Base-by-base conservation (phyloP, 2,797 vertebrate species). In the Delichon dasypus region DNA sequence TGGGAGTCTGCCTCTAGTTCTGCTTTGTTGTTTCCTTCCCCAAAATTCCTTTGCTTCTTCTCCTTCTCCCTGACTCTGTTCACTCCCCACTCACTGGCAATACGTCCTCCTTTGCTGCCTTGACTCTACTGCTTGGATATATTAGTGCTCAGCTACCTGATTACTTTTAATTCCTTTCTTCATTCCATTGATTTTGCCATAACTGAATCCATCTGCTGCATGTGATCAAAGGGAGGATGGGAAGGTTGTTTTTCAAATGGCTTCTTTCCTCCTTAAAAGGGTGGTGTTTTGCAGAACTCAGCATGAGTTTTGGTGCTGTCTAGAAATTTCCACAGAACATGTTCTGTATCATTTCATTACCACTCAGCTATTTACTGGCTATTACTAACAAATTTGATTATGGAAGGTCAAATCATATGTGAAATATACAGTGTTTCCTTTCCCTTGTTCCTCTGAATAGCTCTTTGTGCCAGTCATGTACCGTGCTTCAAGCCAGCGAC, bases 351-450 rank as follows among this genome's bases (percentile, higher is more conserved):
- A 88, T 96, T 95, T 94, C 89, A 95, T 94, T 97, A 94, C 89
- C 7, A 36, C 74, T 96, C 61, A 95, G 80, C 83, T 94, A 89
- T 92, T 97, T 94, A 67, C 80, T 94, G 78, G 74, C 85, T 95
- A 90, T 92, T 96, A 91, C 90, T 93, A 93, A 94, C 81, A 94
- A 96, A 96, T 95, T 88, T 82, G 87, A 96, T 96, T 96, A 95
- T 68, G 51, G 84, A 84, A 65, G 89, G 87, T 93, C 92, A 95
- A 90, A 82, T 44, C 38, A 13, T 92, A 93, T 92, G 90, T 73
- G 87, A 96, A 96, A 91, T 92, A 87, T 89, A 94, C 40, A 94
- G 50, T 26, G 51, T 93, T 92, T 80, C 71, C 73, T 94, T 94
- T 79, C 87, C 79, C 42, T 76, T 68, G 36, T 88, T 95, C 53